Evolutionary conservation across 2,888 invertebrate species (phyloP).

Genomic region (Polydrusus tereticollis): DNA sequence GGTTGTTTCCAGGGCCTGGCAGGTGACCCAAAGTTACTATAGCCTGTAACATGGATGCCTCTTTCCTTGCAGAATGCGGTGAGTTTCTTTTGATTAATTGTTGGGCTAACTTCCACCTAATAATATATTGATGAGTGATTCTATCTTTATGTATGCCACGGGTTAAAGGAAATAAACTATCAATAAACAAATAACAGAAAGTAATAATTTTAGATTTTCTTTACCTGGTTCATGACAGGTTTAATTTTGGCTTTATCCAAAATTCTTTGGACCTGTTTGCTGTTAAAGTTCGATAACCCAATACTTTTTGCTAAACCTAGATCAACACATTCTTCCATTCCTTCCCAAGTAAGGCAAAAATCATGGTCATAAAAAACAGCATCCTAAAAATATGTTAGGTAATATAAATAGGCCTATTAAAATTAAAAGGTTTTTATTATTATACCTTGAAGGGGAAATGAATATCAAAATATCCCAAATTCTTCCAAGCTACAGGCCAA

Average conservation of each 20-base stretch:
- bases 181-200: neutral
- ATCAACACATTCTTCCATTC: conserved; percentile 76
- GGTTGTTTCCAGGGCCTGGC: conserved; percentile 80
- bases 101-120: conserved; percentile 78
- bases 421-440: neutral
- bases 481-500: conserved; percentile 65
- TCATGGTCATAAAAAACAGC: conserved; percentile 64
- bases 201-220: neutral
- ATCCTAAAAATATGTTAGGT: conserved; percentile 30
- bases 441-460: conserved; percentile 42
- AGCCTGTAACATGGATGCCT: conserved; percentile 79
- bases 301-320: conserved; percentile 77
- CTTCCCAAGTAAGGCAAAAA: conserved; percentile 77
- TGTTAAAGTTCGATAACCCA: conserved; percentile 84
- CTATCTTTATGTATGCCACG: too few species aligned
- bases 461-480: conserved; percentile 30
- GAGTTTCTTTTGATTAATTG: conserved; percentile 76
- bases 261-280: conserved; percentile 75
- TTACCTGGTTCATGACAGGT: conserved; percentile 64
- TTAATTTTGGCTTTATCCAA: conserved; percentile 71
- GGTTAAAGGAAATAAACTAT: too few species aligned
- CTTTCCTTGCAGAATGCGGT: conserved; percentile 76
- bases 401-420: too few species aligned
- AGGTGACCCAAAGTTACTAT: conserved; percentile 84
- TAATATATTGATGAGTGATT: conserved; percentile 51